phyloP scores from a whole-genome alignment of 1,140 invertebrate species.

The Drosophila kurseongensis region DNA sequence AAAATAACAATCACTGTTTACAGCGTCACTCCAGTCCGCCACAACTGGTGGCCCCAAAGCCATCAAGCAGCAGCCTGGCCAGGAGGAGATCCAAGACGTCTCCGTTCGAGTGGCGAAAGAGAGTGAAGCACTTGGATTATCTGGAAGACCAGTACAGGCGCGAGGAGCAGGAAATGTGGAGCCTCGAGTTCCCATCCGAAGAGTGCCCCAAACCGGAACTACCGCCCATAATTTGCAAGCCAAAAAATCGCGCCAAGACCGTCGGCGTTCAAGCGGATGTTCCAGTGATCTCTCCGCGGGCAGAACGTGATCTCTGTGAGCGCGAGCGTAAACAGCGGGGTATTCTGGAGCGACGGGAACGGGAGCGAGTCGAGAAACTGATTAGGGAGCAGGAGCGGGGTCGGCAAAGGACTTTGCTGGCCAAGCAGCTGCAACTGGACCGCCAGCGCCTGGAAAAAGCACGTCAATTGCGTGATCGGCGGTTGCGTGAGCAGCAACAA shows the following conservation, averaged over 20 bases:
- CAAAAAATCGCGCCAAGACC: neutral
- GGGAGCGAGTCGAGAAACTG: neutral
- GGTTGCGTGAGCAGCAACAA: neutral
- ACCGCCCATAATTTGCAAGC: neutral
- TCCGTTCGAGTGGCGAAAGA: slow-evolving; percentile 12
- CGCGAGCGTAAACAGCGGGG: neutral
- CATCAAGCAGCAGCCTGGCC: neutral
- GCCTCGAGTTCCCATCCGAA: neutral
- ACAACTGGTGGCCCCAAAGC: neutral
- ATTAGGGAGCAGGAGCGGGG: neutral
- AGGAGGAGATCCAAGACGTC: too few relatives aligned
- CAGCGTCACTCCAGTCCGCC: neutral
- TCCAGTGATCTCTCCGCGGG: neutral
- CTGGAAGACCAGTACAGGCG: slow-evolving; percentile 13
- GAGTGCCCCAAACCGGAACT: too few relatives aligned
- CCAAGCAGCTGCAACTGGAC: slow-evolving; percentile 1
- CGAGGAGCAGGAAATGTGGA: slow-evolving; percentile 5
- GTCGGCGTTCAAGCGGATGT: neutral
- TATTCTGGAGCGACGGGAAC: neutral
- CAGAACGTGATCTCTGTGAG: neutral
- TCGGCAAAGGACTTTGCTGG: neutral
- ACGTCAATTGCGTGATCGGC: neutral
- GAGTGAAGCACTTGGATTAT: neutral
- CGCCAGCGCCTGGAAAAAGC: neutral
- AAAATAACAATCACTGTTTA: too few relatives aligned